Evolutionary conservation across 2,888 invertebrate genomes (phyloP), one percentile per base, ranked within the genome.

Genomic region (Endomychus coccineus): DNA sequence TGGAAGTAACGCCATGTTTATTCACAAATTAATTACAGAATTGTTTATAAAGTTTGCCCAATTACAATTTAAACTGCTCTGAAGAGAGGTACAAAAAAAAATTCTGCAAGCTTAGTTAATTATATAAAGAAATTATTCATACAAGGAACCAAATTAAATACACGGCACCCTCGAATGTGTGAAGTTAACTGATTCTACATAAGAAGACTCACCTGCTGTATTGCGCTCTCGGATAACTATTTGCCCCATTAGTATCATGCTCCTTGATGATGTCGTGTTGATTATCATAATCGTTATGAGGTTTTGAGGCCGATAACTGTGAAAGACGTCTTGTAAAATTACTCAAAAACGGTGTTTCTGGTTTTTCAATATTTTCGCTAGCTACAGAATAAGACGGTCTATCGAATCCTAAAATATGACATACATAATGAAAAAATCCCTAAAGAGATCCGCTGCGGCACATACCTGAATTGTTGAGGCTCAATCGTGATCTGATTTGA

Each of bases 291-390:
- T 57, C 56, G 7, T 42, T 38, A 27, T 51, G 58, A n/a, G n/a
- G n/a, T 16, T 51, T 54, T 13, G 46, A 44, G 2, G 51, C 34
- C 3, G 55, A 56, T 27, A 64, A 31, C 31, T 59, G 59, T 9
- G 76, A 72, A 40, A 81, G 59, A 40, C 79, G 71, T 39, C 74
- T 69, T 1, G 81, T 80, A 49, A 82, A 83, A 54, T 78, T 81
- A 52, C 80, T 81, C 52, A 81, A 66, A 61, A 77, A 82, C 34
- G 81, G 80, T 49, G 80, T 77, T 55, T 80, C 78, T 42, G 72
- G 71, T 56, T 74, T 52, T 3, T 56, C 54, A 6, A 7, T n/a
- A n/a, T n/a, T n/a, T n/a, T n/a, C n/a, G n/a, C n/a, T n/a, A n/a
- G n/a, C n/a, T n/a, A n/a, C n/a, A n/a, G n/a, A n/a, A n/a, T n/a